phyloP scores from a whole-genome alignment of 2,113 vertebrate genomes.

The Rhizomys pruinosus region DNA sequence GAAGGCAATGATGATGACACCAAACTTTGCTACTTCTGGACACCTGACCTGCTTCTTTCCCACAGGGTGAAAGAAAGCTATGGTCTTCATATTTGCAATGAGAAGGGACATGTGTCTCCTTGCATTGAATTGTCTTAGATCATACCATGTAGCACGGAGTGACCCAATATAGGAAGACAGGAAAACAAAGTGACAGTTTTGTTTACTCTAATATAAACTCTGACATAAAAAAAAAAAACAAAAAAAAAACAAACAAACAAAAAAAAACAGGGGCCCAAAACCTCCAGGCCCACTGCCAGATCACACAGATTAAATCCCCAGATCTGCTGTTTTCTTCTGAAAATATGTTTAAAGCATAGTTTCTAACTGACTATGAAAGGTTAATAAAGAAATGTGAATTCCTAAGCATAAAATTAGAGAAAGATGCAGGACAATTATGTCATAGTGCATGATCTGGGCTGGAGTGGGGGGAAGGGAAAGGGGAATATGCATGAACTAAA shows the following conservation, averaged over 20 bases:
- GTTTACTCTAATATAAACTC: slow-evolving; percentile 66
- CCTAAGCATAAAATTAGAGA: no score
- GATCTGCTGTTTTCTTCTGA: slow-evolving; percentile 56
- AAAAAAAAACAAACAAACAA: no score
- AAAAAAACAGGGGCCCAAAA: slow-evolving; percentile 47
- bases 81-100: slow-evolving; percentile 86
- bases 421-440: no score
- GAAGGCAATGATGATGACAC: slow-evolving; percentile 64
- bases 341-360: slow-evolving; percentile 26
- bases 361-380: slow-evolving; percentile 24
- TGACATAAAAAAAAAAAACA: no score
- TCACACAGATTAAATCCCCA: slow-evolving; percentile 42
- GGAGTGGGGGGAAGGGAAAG: no score
- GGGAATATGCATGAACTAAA: no score
- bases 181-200: slow-evolving; percentile 83
- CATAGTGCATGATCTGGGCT: no score
- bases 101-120: slow-evolving; percentile 91
- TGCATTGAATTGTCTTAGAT: slow-evolving; percentile 86
- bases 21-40: slow-evolving; percentile 83
- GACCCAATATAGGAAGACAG: slow-evolving; percentile 85
- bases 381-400: slow-evolving; percentile 52
- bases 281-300: slow-evolving; percentile 32
- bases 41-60: slow-evolving; percentile 87
- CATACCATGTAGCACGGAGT: slow-evolving; percentile 84
- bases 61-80: slow-evolving; percentile 85